Evolutionary conservation across 1,140 invertebrate species (phyloP), one percentile per base, ranked within the genome.

Genomic region (Trachymyrmex septentrionalis): DNA sequence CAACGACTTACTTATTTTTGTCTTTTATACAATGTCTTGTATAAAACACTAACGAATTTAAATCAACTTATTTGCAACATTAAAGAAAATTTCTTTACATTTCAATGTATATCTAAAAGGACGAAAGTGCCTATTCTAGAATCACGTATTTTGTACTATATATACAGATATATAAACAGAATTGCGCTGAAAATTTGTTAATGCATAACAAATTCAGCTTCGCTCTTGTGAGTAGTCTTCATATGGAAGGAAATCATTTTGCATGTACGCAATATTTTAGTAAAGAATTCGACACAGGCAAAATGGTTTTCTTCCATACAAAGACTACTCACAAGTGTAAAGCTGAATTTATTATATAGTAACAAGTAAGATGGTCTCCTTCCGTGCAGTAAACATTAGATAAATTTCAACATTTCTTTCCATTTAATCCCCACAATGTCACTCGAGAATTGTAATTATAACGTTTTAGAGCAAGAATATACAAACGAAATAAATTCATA

Each of bases 41-140:
- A 38, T 38, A 75, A 75, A 59, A 75, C 34, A 38, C 30, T 75
- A 75, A 75, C 30, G n/a, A 59, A 59, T 16, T 24, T 55, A 48
- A 44, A 77, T 61, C 59, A 27, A 63, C 21, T 64, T 64, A n/a
- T 50, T 66, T 66, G 27, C 9, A 64, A 66, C 9, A 14, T 14
- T 48, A 7, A 21, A 27, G 24, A 21, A 48, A 16, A 38, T 77
- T 48, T 77, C 61, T 78, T 84, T 76, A 16, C 73, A 90, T 89
- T 90, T 55, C 78, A 85, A 53, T 82, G 10, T 82, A 86, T 76
- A 88, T 30, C 30, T 72, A 21, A 71, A 85, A 87, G 80, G 85
- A 89, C 86, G 57, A 75, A 90, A 90, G 88, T 89, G 88, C 88
- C 89, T 90, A 82, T 59, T 30, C 69, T 73, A 84, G 69, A 57